These are phyloP conservation scores for Opisthograptis luteolata DNA, from an alignment of 2,888 invertebrate genomes.

Conservation along the genomic window DNA sequence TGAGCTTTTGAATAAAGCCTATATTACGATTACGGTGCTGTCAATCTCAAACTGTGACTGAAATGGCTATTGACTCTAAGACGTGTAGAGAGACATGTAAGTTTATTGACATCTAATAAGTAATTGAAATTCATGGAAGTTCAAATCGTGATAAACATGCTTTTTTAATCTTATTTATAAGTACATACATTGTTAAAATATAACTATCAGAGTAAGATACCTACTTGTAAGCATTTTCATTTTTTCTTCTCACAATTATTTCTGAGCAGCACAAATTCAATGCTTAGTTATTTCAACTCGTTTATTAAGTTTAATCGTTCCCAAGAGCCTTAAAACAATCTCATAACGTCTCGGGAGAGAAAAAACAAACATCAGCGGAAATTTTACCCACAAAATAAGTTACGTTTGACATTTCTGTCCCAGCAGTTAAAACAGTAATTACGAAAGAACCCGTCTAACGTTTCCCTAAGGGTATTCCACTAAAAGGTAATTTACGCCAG, in stretches of 20 bases:
- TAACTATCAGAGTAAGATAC: too few species aligned
- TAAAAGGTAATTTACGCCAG: constrained; percentile 81
- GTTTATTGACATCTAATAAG: too few species aligned
- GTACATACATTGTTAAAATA: too few species aligned
- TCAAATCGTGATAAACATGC: too few species aligned
- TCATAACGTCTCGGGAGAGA: constrained; percentile 24
- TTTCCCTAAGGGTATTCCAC: constrained; percentile 77
- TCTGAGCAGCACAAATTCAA: not conserved
- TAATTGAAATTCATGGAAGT: too few species aligned
- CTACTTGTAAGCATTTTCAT: too few species aligned
- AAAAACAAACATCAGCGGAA: constrained; percentile 51
- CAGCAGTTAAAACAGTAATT: constrained; percentile 81
- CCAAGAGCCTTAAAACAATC: constrained; percentile 39
- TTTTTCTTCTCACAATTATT: too few species aligned
- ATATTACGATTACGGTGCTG: constrained; percentile 13
- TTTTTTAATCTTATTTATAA: too few species aligned
- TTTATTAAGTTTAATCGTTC: not conserved
- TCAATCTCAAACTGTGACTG: constrained; percentile 1
- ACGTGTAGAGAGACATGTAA: too few species aligned
- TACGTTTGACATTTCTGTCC: constrained; percentile 77
- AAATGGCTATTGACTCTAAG: not conserved
- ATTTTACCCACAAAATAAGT: constrained; percentile 70
- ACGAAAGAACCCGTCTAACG: constrained; percentile 77
- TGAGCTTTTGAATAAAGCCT: constrained; percentile 4
- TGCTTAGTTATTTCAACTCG: not conserved